phyloP scores from a whole-genome alignment of 2,797 vertebrate species.

The Brachymystax lenok region DNA sequence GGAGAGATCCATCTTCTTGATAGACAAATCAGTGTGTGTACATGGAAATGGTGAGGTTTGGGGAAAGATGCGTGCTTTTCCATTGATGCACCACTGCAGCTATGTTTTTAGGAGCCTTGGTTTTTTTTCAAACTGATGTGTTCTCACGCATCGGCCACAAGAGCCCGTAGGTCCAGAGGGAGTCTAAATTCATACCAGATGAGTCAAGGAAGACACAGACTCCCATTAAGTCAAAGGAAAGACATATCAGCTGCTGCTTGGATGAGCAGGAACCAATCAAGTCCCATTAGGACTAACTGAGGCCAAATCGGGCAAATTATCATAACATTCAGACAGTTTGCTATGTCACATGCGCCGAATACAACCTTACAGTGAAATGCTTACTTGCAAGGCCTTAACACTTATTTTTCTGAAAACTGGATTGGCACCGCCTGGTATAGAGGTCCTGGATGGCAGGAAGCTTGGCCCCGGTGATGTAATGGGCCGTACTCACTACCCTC shows the following conservation, averaged over 20 bases:
- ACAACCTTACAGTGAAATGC: too few species aligned
- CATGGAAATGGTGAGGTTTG: conserved; percentile 17
- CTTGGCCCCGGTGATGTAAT: too few species aligned
- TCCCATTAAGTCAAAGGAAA: conserved; percentile 36
- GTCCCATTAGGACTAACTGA: conserved; percentile 14
- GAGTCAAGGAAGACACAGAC: conserved; percentile 37
- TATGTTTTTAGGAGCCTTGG: conserved; percentile 55
- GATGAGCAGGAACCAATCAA: conserved; percentile 31
- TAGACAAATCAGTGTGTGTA: neutral
- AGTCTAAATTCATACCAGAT: conserved; percentile 48
- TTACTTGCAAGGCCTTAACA: too few species aligned
- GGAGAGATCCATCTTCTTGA: conserved; percentile 17
- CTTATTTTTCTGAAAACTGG: too few species aligned
- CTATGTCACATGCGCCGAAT: neutral
- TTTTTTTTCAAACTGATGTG: conserved; percentile 12
- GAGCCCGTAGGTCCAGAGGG: conserved; percentile 3
- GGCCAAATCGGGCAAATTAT: conserved; percentile 32
- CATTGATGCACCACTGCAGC: conserved; percentile 42
- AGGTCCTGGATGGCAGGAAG: too few species aligned
- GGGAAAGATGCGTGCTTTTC: conserved; percentile 47
- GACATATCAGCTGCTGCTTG: conserved; percentile 61
- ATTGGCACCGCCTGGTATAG: too few species aligned
- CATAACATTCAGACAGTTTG: conserved; percentile 15
- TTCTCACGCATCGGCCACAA: conserved; percentile 39
- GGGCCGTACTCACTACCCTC: too few species aligned